Evolutionary conservation across 2,113 vertebrate genomes (phyloP).

Genomic region (Ophthalmolycus amberensis): DNA sequence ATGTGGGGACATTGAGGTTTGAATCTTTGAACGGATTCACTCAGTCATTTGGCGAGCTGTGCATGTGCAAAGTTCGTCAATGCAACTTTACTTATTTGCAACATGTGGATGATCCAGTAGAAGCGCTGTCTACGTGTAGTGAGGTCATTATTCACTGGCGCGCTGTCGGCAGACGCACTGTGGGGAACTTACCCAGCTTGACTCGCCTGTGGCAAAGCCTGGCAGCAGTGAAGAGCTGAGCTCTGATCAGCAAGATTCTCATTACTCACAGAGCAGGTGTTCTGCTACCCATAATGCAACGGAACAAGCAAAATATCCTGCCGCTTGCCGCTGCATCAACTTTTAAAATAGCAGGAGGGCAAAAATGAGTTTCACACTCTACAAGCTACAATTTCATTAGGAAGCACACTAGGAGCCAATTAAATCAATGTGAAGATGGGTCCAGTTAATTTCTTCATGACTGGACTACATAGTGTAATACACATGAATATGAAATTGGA

Average conservation of each 20-base stretch:
- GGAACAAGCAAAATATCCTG: constrained; percentile 13
- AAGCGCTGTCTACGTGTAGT: constrained; percentile 5
- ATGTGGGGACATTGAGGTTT: not conserved
- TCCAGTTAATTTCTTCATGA: constrained; percentile 34
- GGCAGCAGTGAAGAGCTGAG: constrained; percentile 43
- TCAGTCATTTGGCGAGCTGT: not conserved
- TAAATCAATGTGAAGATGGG: constrained; percentile 50
- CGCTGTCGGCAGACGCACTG: constrained; percentile 25
- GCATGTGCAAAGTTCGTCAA: not conserved
- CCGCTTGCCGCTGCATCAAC: constrained; percentile 19
- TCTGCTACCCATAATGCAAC: constrained; percentile 48
- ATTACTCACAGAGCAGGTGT: constrained; percentile 65
- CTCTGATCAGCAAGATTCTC: constrained; percentile 53
- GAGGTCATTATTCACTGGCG: constrained; percentile 40
- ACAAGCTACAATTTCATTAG: constrained; percentile 56
- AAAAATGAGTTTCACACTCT: constrained; percentile 33
- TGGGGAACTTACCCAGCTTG: constrained; percentile 22
- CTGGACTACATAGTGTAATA: constrained; percentile 15
- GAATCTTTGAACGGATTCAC: not conserved
- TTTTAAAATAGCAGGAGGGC: constrained; percentile 6
- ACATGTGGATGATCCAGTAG: constrained; percentile 15
- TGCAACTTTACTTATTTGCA: constrained; percentile 14
- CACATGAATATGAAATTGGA: constrained; percentile 36
- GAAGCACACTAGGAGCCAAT: constrained; percentile 47
- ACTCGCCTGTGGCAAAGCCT: constrained; percentile 56